Conservation (phyloP, 1,140 invertebrate genomes). For the Drosophila sucinea region DNA sequence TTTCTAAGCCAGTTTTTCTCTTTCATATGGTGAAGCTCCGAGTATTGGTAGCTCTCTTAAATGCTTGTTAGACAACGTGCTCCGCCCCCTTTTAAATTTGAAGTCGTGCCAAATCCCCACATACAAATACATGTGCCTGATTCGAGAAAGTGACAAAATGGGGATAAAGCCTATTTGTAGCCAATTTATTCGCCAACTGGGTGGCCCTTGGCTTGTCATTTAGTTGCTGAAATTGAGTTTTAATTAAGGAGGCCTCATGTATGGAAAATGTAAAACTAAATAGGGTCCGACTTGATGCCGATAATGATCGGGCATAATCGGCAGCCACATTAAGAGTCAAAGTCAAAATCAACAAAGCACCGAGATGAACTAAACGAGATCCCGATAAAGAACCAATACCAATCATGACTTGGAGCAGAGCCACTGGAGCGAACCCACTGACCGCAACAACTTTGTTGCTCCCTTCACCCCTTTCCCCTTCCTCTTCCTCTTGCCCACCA, state of each 20-base stretch:
- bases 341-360: slow-evolving; percentile 69
- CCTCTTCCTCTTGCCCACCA: neutral
- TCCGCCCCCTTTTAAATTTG: slow-evolving; percentile 48
- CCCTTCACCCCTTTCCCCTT: neutral
- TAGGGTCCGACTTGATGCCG: slow-evolving; percentile 6
- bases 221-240: slow-evolving; percentile 24
- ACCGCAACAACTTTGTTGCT: slow-evolving; percentile 76
- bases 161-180: slow-evolving; percentile 18
- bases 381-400: slow-evolving; percentile 77
- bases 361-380: slow-evolving; percentile 79
- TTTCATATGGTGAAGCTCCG: slow-evolving; percentile 27
- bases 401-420: slow-evolving; percentile 56
- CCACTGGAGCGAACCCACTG: slow-evolving; percentile 42
- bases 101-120: slow-evolving; percentile 22
- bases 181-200: slow-evolving; percentile 18
- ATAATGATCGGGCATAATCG: slow-evolving; percentile 41
- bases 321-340: slow-evolving; percentile 67
- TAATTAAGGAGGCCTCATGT: slow-evolving; percentile 21
- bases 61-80: slow-evolving; percentile 42
- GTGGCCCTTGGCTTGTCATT: slow-evolving; percentile 51
- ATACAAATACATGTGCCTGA: neutral
- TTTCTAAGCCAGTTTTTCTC: slow-evolving; percentile 27
- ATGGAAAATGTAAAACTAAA: slow-evolving; percentile 4
- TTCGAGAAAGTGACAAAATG: slow-evolving; percentile 35
- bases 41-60: slow-evolving; percentile 25